These are phyloP conservation scores for Rhyacophila evoluta DNA, from an alignment of 2,888 invertebrate species.

Conservation along the genomic window DNA sequence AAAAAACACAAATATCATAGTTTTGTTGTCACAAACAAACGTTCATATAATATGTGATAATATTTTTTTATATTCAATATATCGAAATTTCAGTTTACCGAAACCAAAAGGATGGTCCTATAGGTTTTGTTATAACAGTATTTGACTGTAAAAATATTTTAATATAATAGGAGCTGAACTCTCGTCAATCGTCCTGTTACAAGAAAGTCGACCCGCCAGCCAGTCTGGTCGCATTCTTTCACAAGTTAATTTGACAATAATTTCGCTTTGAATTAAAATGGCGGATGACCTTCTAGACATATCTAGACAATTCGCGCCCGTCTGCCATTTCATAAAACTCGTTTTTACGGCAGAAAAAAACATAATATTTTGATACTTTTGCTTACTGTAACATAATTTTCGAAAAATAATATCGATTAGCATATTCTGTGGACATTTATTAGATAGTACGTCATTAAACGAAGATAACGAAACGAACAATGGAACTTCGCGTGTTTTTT, in stretches of 20 bases:
- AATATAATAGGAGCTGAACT: neutral
- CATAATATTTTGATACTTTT: conserved; percentile 12
- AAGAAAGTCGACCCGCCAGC: neutral
- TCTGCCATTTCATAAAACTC: neutral
- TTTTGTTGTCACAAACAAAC: too few species aligned
- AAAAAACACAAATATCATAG: too few species aligned
- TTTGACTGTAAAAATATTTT: too few species aligned
- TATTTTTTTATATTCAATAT: too few species aligned
- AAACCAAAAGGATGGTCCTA: too few species aligned
- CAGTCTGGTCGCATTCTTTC: neutral
- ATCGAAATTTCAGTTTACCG: too few species aligned
- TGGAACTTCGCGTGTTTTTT: too few species aligned
- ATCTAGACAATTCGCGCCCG: neutral
- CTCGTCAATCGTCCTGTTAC: neutral
- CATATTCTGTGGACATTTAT: too few species aligned
- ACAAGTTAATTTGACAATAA: conserved; percentile 1
- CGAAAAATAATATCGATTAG: neutral
- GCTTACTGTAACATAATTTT: neutral
- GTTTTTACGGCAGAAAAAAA: neutral
- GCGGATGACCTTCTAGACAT: neutral
- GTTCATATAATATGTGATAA: too few species aligned
- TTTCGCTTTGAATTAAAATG: neutral
- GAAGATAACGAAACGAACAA: too few species aligned
- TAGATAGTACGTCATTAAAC: too few species aligned
- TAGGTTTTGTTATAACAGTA: too few species aligned